These are phyloP conservation scores for Enteromius trimaculatus DNA, from an alignment of 2,797 vertebrate genomes.

Conservation along the genomic window DNA sequence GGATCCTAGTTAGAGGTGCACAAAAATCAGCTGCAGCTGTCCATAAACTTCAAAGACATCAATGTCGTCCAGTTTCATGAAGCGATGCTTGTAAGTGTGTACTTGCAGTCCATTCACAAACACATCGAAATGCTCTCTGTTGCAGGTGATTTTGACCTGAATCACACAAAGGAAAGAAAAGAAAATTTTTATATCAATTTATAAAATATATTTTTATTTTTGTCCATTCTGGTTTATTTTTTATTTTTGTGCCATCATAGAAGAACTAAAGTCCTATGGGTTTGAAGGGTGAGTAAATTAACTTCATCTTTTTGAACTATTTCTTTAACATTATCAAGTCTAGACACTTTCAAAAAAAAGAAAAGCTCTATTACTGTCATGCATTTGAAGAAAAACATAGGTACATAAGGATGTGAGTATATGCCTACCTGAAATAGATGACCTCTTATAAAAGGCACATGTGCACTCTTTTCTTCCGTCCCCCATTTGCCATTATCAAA, in stretches of 20 bases:
- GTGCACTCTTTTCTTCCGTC: neutral
- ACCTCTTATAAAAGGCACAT: neutral
- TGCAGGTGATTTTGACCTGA: slow-evolving; percentile 79
- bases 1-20: slow-evolving; percentile 53
- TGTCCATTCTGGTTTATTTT: neutral
- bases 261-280: neutral
- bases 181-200: neutral
- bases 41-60: slow-evolving; percentile 72
- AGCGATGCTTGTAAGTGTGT: slow-evolving; percentile 68
- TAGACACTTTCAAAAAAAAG: neutral
- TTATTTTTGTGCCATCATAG: neutral
- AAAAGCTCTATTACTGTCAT: neutral
- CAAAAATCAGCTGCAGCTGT: slow-evolving; percentile 73
- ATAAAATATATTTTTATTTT: neutral
- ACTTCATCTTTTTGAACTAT: no score
- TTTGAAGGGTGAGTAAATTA: neutral
- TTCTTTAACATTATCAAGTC: neutral
- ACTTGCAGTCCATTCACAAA: slow-evolving; percentile 72
- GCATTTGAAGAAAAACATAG: neutral
- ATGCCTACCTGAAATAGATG: slow-evolving; percentile 12
- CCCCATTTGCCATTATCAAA: neutral
- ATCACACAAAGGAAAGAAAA: slow-evolving; percentile 39
- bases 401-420: neutral
- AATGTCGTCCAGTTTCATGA: slow-evolving; percentile 64
- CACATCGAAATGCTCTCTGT: slow-evolving; percentile 68